Evolutionary conservation across 1,140 invertebrate genomes (phyloP).

Genomic region (Penaeus vannamei): DNA sequence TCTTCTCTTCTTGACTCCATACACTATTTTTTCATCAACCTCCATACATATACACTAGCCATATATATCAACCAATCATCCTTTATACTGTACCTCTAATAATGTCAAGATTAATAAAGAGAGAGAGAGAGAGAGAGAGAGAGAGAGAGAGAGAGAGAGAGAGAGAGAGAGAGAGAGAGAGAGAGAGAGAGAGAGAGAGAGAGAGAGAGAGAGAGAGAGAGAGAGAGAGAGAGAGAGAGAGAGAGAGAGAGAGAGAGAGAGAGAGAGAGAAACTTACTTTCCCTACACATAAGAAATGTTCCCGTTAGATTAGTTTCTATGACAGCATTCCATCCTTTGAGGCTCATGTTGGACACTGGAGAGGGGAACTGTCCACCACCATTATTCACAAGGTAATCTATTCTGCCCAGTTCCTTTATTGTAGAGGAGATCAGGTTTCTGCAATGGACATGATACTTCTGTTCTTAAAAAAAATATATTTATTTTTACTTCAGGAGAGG

Average conservation of each 20-base stretch:
- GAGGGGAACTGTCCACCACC: conserved; percentile 75
- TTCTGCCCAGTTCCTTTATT: conserved; percentile 70
- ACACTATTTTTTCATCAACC: neutral
- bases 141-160: too few relatives aligned
- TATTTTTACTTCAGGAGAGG: neutral
- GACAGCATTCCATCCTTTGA: conserved; percentile 76
- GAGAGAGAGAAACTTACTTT: conserved; percentile 70
- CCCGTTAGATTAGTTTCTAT: conserved; percentile 76
- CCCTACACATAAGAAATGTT: conserved; percentile 73
- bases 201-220: too few relatives aligned
- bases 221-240: too few relatives aligned
- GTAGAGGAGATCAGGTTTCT: conserved; percentile 46
- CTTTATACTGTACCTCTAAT: too few relatives aligned
- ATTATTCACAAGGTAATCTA: conserved; percentile 75
- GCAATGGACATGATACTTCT: neutral
- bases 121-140: too few relatives aligned
- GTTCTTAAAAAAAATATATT: neutral
- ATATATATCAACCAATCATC: too few relatives aligned
- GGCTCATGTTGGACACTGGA: conserved; percentile 70
- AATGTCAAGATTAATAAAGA: too few relatives aligned
- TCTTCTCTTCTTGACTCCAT: neutral
- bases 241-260: too few relatives aligned
- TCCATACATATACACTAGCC: neutral
- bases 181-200: too few relatives aligned
- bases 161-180: too few relatives aligned